A percentile compares a stretch with the other conserved stretches of the same genome.
phyloP scores from a whole-genome alignment of 2,888 invertebrate species.

The Pyrrhosoma nymphula region DNA sequence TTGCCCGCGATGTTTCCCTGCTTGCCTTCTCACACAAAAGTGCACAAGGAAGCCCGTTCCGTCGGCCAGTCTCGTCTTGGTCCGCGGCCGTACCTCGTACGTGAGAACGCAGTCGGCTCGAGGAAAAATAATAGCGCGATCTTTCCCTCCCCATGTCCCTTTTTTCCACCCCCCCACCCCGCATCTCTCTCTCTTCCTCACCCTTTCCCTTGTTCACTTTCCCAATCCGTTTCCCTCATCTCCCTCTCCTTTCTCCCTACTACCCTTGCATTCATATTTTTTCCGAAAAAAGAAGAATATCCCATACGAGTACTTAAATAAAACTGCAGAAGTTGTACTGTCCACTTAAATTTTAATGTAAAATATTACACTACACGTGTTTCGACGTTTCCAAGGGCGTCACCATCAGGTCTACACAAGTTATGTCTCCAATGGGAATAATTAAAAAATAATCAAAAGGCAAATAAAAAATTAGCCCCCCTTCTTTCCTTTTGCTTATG shows the following conservation, averaged over 20 bases:
- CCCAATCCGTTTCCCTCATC: background rate
- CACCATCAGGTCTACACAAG: too few relatives aligned
- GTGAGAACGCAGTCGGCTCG: too few relatives aligned
- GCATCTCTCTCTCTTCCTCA: background rate
- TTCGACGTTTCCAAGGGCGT: too few relatives aligned
- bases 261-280: background rate
- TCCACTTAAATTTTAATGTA: too few relatives aligned
- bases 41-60: slow-evolving; percentile 17
- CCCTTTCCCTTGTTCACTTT: background rate
- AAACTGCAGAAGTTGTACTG: too few relatives aligned
- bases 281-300: background rate
- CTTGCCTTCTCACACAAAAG: background rate
- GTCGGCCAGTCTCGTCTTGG: background rate
- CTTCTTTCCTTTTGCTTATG: too few relatives aligned
- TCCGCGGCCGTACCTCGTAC: background rate
- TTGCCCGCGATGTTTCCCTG: slow-evolving; percentile 14
- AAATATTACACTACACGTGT: too few relatives aligned
- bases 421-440: too few relatives aligned
- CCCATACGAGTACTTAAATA: too few relatives aligned
- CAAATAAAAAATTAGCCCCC: too few relatives aligned
- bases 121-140: background rate
- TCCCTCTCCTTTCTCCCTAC: background rate
- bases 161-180: background rate
- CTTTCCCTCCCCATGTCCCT: background rate
- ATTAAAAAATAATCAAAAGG: too few relatives aligned